A percentile compares a stretch with the other conserved stretches of the same genome.
These are phyloP conservation scores for Rhinatrema bivittatum DNA, from an alignment of 2,797 vertebrate genomes.

Conservation along the genomic window DNA sequence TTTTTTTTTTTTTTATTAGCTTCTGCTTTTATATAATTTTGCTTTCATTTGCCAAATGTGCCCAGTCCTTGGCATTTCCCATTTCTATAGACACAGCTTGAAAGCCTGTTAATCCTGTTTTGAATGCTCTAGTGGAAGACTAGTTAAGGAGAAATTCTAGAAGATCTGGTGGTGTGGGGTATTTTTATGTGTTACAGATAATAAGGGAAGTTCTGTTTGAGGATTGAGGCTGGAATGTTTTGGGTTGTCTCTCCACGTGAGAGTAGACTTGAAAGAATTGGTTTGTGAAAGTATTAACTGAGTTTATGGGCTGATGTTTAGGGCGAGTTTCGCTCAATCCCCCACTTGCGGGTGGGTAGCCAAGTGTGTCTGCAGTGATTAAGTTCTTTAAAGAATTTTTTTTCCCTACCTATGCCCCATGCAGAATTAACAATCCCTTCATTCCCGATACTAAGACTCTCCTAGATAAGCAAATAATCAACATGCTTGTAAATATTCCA, in stretches of 20 bases:
- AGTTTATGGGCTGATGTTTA: conserved; percentile 5
- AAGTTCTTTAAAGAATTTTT: too few species aligned
- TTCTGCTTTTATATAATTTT: conserved; percentile 55
- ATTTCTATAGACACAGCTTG: conserved; percentile 21
- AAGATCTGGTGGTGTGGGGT: background rate
- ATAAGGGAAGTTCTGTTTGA: background rate
- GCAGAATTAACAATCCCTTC: too few species aligned
- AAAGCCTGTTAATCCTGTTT: conserved; percentile 18
- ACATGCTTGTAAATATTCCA: too few species aligned
- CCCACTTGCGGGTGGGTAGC: background rate
- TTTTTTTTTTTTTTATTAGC: conserved; percentile 62
- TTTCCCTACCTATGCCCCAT: too few species aligned
- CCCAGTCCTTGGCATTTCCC: conserved; percentile 43
- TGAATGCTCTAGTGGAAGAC: background rate
- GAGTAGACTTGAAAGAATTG: too few species aligned
- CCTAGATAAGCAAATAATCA: too few species aligned
- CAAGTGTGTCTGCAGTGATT: too few species aligned
- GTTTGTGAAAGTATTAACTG: too few species aligned
- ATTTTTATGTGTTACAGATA: background rate
- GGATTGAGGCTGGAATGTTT: background rate
- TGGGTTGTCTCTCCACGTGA: too few species aligned
- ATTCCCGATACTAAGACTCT: too few species aligned
- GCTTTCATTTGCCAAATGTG: conserved; percentile 48
- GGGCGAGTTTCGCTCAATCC: conserved; percentile 7
- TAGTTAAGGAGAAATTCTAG: background rate